Percentiles rank a stretch among this genome's conserved stretches.
These are phyloP conservation scores for Zenarchopterus dispar DNA, from an alignment of 2,797 vertebrate genomes.

Conservation along the genomic window DNA sequence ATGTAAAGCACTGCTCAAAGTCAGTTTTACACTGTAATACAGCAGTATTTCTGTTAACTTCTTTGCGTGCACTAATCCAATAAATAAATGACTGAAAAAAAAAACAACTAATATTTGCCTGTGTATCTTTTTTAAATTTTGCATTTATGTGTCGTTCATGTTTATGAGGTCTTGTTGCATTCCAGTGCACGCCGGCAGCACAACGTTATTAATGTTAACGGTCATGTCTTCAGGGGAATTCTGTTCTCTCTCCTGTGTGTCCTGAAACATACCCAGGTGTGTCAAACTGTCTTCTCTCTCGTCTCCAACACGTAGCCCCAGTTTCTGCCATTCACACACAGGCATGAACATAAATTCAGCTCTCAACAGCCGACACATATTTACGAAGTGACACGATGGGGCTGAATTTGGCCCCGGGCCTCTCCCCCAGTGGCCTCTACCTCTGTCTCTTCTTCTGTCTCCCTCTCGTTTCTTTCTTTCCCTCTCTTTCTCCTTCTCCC, in stretches of 20 bases:
- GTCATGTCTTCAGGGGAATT: conserved; percentile 69
- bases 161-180: conserved; percentile 31
- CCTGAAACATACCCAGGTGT: conserved; percentile 59
- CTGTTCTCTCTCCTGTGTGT: conserved; percentile 45
- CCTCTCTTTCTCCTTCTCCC: conserved; percentile 48
- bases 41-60: too few relatives aligned
- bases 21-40: too few relatives aligned
- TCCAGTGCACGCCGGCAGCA: conserved; percentile 31
- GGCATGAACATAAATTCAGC: conserved; percentile 43
- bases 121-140: neutral
- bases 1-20: too few relatives aligned
- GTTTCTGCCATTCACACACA: conserved; percentile 30
- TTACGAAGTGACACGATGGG: conserved; percentile 64
- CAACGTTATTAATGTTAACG: conserved; percentile 47
- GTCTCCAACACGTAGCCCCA: conserved; percentile 20
- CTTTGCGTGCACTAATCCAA: neutral
- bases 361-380: conserved; percentile 64
- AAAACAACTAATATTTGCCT: neutral
- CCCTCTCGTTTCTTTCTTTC: conserved; percentile 25
- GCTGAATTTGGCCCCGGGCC: conserved; percentile 62
- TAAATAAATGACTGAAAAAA: neutral
- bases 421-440: conserved; percentile 57
- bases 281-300: conserved; percentile 55
- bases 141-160: conserved; percentile 13
- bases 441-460: conserved; percentile 22